Base-by-base conservation (phyloP, 2,113 vertebrate genomes). In the Gambusia holbrooki region DNA sequence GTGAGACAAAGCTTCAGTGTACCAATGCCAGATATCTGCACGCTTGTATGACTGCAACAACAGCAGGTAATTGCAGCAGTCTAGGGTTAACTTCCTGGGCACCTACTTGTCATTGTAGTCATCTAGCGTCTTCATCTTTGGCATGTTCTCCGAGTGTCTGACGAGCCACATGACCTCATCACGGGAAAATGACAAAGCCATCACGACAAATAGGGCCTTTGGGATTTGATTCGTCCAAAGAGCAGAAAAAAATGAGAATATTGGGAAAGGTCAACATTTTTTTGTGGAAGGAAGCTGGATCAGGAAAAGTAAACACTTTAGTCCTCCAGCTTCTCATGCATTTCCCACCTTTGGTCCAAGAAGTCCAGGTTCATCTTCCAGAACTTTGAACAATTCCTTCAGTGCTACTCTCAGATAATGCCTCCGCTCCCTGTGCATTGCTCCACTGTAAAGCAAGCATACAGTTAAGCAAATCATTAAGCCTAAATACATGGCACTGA, bases 151-250 rank as follows among this genome's bases (percentile, higher is more conserved):
- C n/a, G 95, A 87, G 63, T 98, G 97, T 0, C 96, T 95, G 74
- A 94, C 92, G 12, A 98, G 93, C 97, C 97, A 98, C 74, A 93
- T 93, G 48, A 98, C 92, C 77, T 98, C 97, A 69, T 98, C 97
- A 60, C 97, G 96, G 87, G 96, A 96, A 82, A 98, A 97, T 0
- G 97, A 96, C 77, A 98, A 90, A 0, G 96, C 96, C 96, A 98
- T 96, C 88, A 97, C 96, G 86, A 95, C 94, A 62, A 93, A 96
- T 68, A 98, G 90, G 1, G 93, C 96, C 97, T 98, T 86, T 19
- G 74, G 62, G 74, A 77, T 78, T 80, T 73, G 48, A 76, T 69
- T 71, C 69, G 58, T 58, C 68, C 29, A 77, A 0, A 71, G 64
- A 87, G 54, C 61, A 51, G 69, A 37, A 83, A 66, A n/a, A 62